Evolutionary conservation across 1,140 invertebrate species (phyloP).

Genomic region (Caenorhabditis brenneri): DNA sequence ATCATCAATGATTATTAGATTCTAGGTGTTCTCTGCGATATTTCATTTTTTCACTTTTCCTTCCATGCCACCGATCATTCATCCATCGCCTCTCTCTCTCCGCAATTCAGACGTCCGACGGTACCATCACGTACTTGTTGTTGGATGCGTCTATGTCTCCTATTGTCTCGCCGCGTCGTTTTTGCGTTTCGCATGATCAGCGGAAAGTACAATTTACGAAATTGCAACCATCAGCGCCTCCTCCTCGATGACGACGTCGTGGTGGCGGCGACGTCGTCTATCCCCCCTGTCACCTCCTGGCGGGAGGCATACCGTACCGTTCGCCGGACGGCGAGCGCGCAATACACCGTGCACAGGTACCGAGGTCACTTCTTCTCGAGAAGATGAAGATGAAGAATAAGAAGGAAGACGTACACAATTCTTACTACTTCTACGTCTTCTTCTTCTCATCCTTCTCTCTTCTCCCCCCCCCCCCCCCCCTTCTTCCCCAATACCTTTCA

Average conservation of each 20-base stretch:
- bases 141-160: not conserved
- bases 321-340: not conserved
- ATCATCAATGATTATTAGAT: too few species aligned
- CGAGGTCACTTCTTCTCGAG: conserved; percentile 25
- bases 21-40: too few species aligned
- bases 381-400: not conserved
- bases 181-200: conserved; percentile 27
- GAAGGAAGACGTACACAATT: not conserved
- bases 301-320: conserved; percentile 35
- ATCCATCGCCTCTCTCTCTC: not conserved
- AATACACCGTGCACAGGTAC: conserved; percentile 41
- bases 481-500: too few species aligned
- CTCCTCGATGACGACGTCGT: not conserved
- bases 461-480: not conserved
- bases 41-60: too few species aligned
- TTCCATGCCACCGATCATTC: not conserved
- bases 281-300: conserved; percentile 1
- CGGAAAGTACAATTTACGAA: conserved; percentile 43
- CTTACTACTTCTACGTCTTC: conserved; percentile 2
- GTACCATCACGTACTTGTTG: conserved; percentile 41
- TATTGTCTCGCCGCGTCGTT: not conserved
- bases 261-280: not conserved
- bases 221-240: conserved; percentile 10
- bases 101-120: not conserved
- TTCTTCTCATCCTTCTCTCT: not conserved